Evolutionary conservation across 1,140 invertebrate genomes (phyloP), one percentile per base, ranked within the genome.

Genomic region (Mylabris phalerata): DNA sequence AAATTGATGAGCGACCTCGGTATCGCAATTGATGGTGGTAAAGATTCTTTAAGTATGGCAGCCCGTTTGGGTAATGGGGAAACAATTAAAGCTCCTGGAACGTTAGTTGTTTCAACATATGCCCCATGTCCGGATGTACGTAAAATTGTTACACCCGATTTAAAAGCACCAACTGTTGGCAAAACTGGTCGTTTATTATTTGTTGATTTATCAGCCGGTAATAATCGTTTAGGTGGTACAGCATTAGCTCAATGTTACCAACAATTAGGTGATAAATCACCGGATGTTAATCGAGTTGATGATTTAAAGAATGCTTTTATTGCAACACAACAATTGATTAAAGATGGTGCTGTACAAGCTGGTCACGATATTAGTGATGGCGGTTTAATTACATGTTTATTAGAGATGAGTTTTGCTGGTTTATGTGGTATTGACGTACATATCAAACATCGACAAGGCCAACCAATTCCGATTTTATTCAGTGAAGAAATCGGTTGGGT

Each of bases 311-410:
- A 83, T 57, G 85, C 88, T 3, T 98, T 98, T 71, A 82, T 82
- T 48, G 79, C 84, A 0, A 95, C 89, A 9, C 96, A 98, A 76
- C 75, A 81, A 59, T 75, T 98, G 27, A 82, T 98, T 10, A 78
- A 81, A 77, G 86, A 88, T 46, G 79, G 78, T 0, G 82, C 84
- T 69, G 71, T 98, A 6, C 73, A 89, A 10, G 81, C 95, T n/a
- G 94, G 95, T 2, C 96, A 99, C 74, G 96, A 99, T 76, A 79
- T 98, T 1, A 98, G 94, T 74, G 96, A 98, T 77, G 96, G 96
- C 41, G 96, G 96, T 25, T 75, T 98, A 3, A 79, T 98, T 32
- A 91, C 89, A 0, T 93, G 90, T 69, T 68, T 95, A 0, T 68
- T 98, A 39, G 96, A 99, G 78, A 98, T 98, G 95, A 87, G 88